Evolutionary conservation across 1,140 invertebrate species (phyloP).

Genomic region (Hypothenemus hampei): DNA sequence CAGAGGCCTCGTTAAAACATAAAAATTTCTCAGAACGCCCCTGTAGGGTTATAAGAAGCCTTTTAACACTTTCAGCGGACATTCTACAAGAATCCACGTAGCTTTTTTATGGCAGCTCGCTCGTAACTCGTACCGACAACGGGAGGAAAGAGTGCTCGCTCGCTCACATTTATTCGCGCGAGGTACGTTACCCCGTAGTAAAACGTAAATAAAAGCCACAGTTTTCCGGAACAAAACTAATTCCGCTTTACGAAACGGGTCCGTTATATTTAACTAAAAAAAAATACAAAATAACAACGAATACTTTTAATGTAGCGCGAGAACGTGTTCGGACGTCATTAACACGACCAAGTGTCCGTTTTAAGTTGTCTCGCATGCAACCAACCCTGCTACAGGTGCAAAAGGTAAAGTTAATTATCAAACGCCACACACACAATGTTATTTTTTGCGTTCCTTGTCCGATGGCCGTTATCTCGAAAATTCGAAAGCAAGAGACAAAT

Average conservation of each 20-base stretch:
- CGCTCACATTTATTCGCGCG: no score
- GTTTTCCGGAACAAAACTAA: no score
- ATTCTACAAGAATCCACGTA: constrained; percentile 21
- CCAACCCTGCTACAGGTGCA: constrained; percentile 17
- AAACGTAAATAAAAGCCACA: no score
- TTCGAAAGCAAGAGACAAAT: constrained; percentile 6
- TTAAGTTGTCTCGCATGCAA: constrained; percentile 10
- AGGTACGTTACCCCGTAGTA: no score
- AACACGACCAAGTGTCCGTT: constrained; percentile 15
- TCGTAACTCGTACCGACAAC: constrained; percentile 11
- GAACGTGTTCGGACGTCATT: constrained; percentile 14
- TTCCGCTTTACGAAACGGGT: no score
- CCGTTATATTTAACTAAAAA: no score
- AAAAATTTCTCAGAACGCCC: no score
- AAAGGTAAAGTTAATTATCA: constrained; percentile 1
- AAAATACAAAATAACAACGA: no score
- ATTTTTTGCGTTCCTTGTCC: neutral
- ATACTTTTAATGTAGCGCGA: constrained; percentile 9
- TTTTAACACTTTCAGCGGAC: constrained; percentile 22
- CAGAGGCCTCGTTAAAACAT: neutral
- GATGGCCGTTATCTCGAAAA: neutral
- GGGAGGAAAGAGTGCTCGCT: neutral
- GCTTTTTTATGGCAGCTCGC: constrained; percentile 9
- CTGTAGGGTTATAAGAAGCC: constrained; percentile 3
- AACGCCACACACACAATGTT: neutral